Conservation (phyloP, 2,797 vertebrate genomes). For the Anabacerthia variegaticeps region DNA sequence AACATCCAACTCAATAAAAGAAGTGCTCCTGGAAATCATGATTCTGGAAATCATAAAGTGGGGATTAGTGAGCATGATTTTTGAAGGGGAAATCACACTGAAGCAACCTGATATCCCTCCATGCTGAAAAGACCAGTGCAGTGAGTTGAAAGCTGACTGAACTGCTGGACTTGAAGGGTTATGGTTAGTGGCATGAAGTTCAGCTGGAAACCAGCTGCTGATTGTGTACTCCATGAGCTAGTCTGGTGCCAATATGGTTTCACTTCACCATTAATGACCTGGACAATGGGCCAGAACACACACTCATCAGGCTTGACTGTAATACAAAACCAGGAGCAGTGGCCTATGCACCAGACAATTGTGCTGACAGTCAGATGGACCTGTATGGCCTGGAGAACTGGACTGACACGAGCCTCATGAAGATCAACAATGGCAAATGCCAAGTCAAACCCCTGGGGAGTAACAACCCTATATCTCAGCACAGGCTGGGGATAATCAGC, state of each 20-base stretch:
- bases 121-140: background rate
- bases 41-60: background rate
- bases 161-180: background rate
- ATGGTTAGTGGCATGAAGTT: background rate
- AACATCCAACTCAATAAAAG: background rate
- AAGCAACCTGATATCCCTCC: background rate
- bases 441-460: background rate
- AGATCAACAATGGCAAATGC: background rate
- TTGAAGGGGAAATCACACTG: background rate
- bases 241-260: background rate
- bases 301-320: background rate
- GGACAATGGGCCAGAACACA: background rate
- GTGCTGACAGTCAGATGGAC: background rate
- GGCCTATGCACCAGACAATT: fast-evolving
- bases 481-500: background rate
- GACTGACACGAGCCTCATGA: background rate
- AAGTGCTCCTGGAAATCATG: background rate
- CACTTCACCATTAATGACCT: too few species aligned
- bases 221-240: background rate
- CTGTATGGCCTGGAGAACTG: background rate
- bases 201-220: background rate
- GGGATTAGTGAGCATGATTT: background rate
- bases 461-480: background rate
- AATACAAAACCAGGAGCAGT: background rate
- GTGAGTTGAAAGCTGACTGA: background rate